These are phyloP conservation scores for Neuroterus valhalla DNA, from an alignment of 1,140 invertebrate genomes.

Conservation along the genomic window DNA sequence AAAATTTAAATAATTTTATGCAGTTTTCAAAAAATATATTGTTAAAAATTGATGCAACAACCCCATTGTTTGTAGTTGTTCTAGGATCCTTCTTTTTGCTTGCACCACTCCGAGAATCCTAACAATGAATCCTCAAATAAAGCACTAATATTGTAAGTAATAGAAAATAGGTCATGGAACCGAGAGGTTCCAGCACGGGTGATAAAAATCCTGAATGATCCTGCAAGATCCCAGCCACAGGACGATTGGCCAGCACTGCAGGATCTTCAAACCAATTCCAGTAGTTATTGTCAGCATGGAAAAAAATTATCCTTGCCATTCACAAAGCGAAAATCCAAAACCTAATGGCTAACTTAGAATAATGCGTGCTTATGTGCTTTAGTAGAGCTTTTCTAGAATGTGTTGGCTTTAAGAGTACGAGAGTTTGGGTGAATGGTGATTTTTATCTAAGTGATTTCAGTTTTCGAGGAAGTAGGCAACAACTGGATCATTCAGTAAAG, in stretches of 20 bases:
- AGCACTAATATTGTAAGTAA: constrained; percentile 19
- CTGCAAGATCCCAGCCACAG: constrained; percentile 62
- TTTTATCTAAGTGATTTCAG: constrained; percentile 34
- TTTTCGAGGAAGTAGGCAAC: not conserved
- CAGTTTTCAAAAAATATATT: too few species aligned
- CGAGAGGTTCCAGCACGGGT: not conserved
- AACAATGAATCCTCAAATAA: constrained; percentile 38
- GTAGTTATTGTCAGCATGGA: constrained; percentile 61
- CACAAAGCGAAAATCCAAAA: constrained; percentile 33
- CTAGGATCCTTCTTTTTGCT: constrained; percentile 55
- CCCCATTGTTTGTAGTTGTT: constrained; percentile 55
- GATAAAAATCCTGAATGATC: constrained; percentile 56
- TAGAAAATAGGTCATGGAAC: constrained; percentile 41
- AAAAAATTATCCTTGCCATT: constrained; percentile 44
- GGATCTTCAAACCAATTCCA: constrained; percentile 56
- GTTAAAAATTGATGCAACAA: too few species aligned
- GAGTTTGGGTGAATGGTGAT: constrained; percentile 51
- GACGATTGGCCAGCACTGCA: constrained; percentile 65
- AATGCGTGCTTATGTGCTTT: constrained; percentile 64
- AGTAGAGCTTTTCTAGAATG: constrained; percentile 50
- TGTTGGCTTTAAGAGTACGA: constrained; percentile 49
- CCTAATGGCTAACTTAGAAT: constrained; percentile 44
- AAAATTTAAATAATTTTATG: too few species aligned
- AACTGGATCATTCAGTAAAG: not conserved
- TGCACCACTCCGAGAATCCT: constrained; percentile 52